A percentile compares a stretch with the other conserved stretches of the same genome.
Evolutionary conservation across 2,888 invertebrate genomes (phyloP).

Genomic region (Phyllotreta striolata): DNA sequence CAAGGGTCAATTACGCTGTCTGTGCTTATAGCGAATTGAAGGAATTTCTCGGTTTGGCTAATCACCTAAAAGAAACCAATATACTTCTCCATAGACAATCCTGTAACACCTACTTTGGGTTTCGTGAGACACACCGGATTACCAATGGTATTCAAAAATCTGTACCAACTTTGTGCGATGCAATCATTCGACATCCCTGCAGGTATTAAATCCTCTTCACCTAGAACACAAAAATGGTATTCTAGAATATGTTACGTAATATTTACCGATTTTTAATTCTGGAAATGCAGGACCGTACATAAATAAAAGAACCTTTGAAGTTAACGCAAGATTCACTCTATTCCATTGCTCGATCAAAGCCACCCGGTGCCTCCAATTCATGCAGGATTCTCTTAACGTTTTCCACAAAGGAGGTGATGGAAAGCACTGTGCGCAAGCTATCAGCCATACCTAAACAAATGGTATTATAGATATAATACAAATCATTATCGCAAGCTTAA

Average conservation of each 20-base stretch:
- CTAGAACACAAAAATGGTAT: conserved; percentile 61
- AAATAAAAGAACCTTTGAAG: conserved; percentile 81
- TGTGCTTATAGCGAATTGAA: conserved; percentile 80
- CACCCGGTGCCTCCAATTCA: conserved; percentile 93
- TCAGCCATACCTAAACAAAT: conserved; percentile 68
- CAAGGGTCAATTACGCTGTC: conserved; percentile 86
- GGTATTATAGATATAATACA: conserved; percentile 2
- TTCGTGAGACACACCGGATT: conserved; percentile 93
- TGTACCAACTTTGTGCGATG: conserved; percentile 95
- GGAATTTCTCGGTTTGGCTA: conserved; percentile 75
- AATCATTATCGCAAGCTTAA: conserved; percentile 2
- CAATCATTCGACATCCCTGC: conserved; percentile 87
- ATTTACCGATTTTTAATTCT: conserved; percentile 76
- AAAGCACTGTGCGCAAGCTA: conserved; percentile 82
- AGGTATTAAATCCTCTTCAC: conserved; percentile 90
- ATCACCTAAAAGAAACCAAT: conserved; percentile 54
- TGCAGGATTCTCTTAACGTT: conserved; percentile 90
- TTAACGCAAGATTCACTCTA: conserved; percentile 88
- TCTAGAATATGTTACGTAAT: not conserved
- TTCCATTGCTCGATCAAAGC: conserved; percentile 96
- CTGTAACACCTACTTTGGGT: conserved; percentile 69
- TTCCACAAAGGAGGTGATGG: conserved; percentile 97
- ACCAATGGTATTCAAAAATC: conserved; percentile 91
- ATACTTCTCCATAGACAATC: conserved; percentile 16
- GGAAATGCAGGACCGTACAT: conserved; percentile 90